Conservation (phyloP, 2,888 invertebrate genomes). For the Smittia aterrima region DNA sequence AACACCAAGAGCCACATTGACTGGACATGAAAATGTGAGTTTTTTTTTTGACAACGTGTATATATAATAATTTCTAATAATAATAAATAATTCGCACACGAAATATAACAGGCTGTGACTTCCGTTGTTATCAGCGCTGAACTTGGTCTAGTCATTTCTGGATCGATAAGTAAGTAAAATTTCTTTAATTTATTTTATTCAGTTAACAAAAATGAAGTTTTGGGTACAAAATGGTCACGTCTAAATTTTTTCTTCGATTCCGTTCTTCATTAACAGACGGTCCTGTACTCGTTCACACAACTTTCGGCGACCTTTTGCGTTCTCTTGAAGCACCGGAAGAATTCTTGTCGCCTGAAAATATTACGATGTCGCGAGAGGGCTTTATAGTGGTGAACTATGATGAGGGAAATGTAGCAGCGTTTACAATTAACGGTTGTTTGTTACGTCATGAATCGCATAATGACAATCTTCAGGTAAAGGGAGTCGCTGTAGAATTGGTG, state of each 20-base stretch:
- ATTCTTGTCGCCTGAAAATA: constrained; percentile 76
- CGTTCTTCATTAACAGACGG: constrained; percentile 65
- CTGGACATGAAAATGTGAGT: constrained; percentile 99
- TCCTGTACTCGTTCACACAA: constrained; percentile 95
- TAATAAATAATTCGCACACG: no score
- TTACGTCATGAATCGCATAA: constrained; percentile 88
- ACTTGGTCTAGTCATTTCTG: constrained; percentile 94
- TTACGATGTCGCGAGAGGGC: constrained; percentile 94
- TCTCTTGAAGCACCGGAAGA: constrained; percentile 80
- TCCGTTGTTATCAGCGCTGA: constrained; percentile 97
- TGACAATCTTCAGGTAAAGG: constrained; percentile 86
- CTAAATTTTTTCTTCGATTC: background rate
- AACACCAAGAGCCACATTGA: constrained; percentile 93
- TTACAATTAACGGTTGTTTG: constrained; percentile 89
- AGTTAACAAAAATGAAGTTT: no score
- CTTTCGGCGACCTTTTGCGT: constrained; percentile 92
- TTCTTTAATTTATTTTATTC: no score
- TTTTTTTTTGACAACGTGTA: no score
- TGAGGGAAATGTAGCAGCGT: constrained; percentile 87
- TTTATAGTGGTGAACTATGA: constrained; percentile 93
- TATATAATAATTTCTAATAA: no score
- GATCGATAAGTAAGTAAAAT: constrained; percentile 74
- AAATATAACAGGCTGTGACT: constrained; percentile 88
- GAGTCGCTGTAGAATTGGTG: constrained; percentile 43
- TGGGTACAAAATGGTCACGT: background rate